Percentiles rank a stretch among this genome's conserved stretches.
These are phyloP conservation scores for Babylonia areolata DNA, from an alignment of 1,140 invertebrate genomes.

Conservation along the genomic window DNA sequence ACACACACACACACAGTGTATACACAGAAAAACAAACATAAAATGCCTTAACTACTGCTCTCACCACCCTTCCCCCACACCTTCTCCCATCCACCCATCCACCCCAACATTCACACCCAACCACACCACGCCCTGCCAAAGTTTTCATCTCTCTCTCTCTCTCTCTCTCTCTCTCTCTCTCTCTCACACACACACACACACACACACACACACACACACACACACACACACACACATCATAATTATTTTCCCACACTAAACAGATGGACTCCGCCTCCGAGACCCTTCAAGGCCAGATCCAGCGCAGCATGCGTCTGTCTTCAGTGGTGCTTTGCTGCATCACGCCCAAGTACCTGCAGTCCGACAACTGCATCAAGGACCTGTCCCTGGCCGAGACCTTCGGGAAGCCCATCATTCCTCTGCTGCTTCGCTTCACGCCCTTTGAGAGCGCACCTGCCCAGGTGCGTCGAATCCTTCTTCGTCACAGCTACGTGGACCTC, in stretches of 20 bases:
- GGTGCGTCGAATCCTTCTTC: conserved; percentile 65
- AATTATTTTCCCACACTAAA: not conserved
- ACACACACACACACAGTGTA: too few species aligned
- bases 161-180: too few species aligned
- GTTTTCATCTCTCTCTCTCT: too few species aligned
- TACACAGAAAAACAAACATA: too few species aligned
- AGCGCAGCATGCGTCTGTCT: conserved; percentile 70
- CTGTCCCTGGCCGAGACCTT: conserved; percentile 76
- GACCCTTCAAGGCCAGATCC: conserved; percentile 67
- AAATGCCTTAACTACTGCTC: too few species aligned
- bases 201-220: too few species aligned
- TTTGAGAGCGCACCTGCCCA: conserved; percentile 71
- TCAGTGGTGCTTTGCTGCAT: conserved; percentile 74
- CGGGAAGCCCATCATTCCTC: conserved; percentile 77
- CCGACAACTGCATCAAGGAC: conserved; percentile 77
- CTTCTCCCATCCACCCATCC: too few species aligned
- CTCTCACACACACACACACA: too few species aligned
- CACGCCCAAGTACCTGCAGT: conserved; percentile 77
- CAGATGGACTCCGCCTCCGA: conserved; percentile 55
- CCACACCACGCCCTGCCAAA: too few species aligned
- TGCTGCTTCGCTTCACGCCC: conserved; percentile 75
- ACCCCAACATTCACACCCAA: too few species aligned
- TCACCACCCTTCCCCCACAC: too few species aligned
- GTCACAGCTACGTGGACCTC: conserved; percentile 66
- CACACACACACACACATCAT: too few species aligned